A percentile compares a stretch with the other conserved stretches of the same genome.
phyloP scores from a whole-genome alignment of 30 jellyfish, hydroid and myxozoan species.

The Morbakka virulenta region DNA sequence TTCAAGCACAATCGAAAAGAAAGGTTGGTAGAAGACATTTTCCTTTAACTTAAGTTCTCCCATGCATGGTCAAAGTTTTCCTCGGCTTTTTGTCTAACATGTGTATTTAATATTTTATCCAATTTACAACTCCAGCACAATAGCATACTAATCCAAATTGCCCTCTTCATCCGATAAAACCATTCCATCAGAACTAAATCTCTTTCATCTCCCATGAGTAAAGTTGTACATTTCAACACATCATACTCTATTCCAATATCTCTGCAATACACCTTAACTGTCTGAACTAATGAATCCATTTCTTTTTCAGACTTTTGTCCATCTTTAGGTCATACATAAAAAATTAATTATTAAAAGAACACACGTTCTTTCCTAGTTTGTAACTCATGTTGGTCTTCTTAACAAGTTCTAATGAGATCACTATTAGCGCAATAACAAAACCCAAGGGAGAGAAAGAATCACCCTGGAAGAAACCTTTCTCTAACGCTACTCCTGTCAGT shows the following conservation, averaged over 20 bases:
- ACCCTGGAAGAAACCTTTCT: no score
- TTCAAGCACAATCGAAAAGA: constrained; percentile 12
- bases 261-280: constrained; percentile 16
- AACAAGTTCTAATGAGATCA: no score
- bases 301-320: constrained; percentile 12
- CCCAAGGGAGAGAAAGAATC: no score
- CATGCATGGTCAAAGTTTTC: no score
- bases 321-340: constrained; percentile 18
- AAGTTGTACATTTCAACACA: constrained; percentile 5
- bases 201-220: constrained; percentile 20
- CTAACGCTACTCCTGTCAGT: no score
- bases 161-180: constrained; percentile 17
- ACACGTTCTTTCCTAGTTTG: no score
- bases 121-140: constrained; percentile 18
- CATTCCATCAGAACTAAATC: constrained; percentile 31
- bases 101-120: constrained; percentile 8
- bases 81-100: no score
- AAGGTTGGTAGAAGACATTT: no score
- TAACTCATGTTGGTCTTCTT: constrained; percentile 10
- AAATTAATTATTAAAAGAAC: constrained; percentile 4
- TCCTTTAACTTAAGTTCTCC: constrained; percentile 31
- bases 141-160: constrained; percentile 20
- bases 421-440: no score
- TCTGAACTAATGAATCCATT: constrained; percentile 6
- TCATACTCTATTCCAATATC: constrained; percentile 43